A percentile compares a stretch with the other conserved stretches of the same genome.
Conservation (phyloP, 2,888 invertebrate genomes). For the Rotaria magnacalcarata region DNA sequence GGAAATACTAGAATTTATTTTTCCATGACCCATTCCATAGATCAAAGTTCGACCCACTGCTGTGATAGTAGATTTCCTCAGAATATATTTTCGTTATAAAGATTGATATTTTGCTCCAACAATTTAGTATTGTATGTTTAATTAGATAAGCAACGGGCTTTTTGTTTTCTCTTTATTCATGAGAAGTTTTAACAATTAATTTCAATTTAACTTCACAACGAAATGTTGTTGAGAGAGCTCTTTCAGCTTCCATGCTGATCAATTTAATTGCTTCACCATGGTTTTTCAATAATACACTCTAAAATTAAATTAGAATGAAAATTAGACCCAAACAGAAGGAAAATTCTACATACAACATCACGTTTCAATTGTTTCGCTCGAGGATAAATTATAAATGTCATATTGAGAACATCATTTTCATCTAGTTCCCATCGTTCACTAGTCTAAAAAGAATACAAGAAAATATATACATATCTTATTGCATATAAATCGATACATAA, state of each 20-base stretch:
- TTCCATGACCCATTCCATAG: too few species aligned
- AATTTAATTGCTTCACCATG: slow-evolving; percentile 39
- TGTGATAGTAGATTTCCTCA: too few species aligned
- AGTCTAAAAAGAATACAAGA: not conserved
- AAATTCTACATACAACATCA: slow-evolving; percentile 13
- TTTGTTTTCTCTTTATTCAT: not conserved
- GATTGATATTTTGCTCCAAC: too few species aligned
- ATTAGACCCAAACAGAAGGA: not conserved
- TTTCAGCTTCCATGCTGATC: slow-evolving; percentile 38
- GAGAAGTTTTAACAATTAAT: slow-evolving; percentile 39
- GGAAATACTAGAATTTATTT: too few species aligned
- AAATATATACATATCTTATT: too few species aligned
- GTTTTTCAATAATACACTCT: slow-evolving; percentile 45
- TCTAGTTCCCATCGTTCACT: slow-evolving; percentile 42
- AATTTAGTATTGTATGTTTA: too few species aligned
- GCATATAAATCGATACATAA: too few species aligned
- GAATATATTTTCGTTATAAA: too few species aligned
- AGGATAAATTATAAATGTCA: slow-evolving; percentile 8
- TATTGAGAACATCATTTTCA: slow-evolving; percentile 42
- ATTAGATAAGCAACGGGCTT: too few species aligned
- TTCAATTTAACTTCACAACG: slow-evolving; percentile 44
- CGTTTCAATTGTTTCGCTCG: slow-evolving; percentile 15
- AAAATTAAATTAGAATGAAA: not conserved
- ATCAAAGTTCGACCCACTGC: too few species aligned
- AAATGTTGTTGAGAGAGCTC: slow-evolving; percentile 45